A percentile compares a stretch with the other conserved stretches of the same genome.
Evolutionary conservation across 2,888 invertebrate species (phyloP).

Genomic region (Adela reaumurella): DNA sequence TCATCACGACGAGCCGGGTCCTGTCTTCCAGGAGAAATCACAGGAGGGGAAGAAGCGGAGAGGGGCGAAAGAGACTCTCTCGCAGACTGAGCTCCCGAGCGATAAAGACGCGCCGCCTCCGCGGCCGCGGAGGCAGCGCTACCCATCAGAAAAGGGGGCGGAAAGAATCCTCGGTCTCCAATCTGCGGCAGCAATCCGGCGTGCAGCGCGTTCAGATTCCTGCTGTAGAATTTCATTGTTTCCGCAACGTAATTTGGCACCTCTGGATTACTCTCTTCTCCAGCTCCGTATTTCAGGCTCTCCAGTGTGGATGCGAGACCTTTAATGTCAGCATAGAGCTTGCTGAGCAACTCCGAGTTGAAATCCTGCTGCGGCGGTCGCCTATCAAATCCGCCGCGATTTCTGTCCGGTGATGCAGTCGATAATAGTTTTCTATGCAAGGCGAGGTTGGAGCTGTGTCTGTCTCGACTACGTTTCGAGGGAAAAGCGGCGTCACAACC

Average conservation of each 20-base stretch:
- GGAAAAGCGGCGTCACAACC: constrained; percentile 91
- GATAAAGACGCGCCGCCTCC: constrained; percentile 36
- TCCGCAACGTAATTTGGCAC: constrained; percentile 45
- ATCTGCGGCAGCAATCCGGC: constrained; percentile 43
- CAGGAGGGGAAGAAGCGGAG: constrained; percentile 47
- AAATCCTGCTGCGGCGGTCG: constrained; percentile 60
- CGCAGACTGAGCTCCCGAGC: constrained; percentile 37
- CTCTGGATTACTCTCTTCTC: constrained; percentile 34
- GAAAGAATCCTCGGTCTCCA: constrained; percentile 40
- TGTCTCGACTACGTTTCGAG: constrained; percentile 67
- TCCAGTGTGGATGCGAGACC: constrained; percentile 59
- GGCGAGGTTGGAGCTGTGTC: constrained; percentile 58
- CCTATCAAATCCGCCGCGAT: constrained; percentile 44
- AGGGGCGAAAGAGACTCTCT: constrained; percentile 46
- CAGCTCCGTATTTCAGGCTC: constrained; percentile 56
- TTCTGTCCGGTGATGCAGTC: constrained; percentile 27
- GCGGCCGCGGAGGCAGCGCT: constrained; percentile 25
- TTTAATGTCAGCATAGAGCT: constrained; percentile 75
- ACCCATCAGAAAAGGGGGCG: constrained; percentile 41
- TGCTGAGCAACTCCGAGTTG: constrained; percentile 77
- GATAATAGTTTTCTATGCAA: constrained; percentile 48
- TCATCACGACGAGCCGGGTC: constrained; percentile 47
- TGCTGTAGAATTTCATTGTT: constrained; percentile 50
- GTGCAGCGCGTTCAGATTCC: constrained; percentile 40
- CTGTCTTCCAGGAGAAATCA: constrained; percentile 42